Percentiles rank a stretch among this genome's conserved stretches.
Conservation (phyloP, 1,140 invertebrate genomes). For the Aphaenogaster rudis region DNA sequence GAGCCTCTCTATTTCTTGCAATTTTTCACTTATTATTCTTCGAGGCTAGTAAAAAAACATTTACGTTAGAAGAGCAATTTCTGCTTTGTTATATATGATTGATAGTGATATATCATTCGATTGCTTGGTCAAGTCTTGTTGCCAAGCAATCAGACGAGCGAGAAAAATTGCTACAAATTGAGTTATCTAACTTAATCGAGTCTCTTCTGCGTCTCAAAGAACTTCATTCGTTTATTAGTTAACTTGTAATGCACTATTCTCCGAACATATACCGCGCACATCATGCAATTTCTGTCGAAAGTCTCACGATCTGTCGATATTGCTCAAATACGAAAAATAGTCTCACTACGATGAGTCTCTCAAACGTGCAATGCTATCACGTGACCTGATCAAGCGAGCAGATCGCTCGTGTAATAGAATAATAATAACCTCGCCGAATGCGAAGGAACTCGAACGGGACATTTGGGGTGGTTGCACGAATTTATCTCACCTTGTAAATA, state of each 20-base stretch:
- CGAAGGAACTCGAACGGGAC: slow-evolving; percentile 29
- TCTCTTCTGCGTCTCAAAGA: neutral
- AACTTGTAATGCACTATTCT: slow-evolving; percentile 21
- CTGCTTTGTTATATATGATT: neutral
- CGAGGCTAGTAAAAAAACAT: neutral
- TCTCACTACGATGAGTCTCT: slow-evolving; percentile 59
- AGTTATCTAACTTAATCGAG: neutral
- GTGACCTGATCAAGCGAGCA: slow-evolving; percentile 80
- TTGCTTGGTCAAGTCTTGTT: neutral
- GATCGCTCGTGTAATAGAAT: slow-evolving; percentile 66
- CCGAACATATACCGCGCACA: neutral
- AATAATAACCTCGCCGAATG: slow-evolving; percentile 39
- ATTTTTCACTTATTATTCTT: slow-evolving; percentile 5
- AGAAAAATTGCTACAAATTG: neutral
- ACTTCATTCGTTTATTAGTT: neutral
- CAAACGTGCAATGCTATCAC: slow-evolving; percentile 80
- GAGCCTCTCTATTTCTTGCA: neutral
- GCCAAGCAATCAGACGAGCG: neutral
- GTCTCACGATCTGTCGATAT: slow-evolving; percentile 32
- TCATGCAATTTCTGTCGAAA: neutral
- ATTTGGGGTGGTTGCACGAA: slow-evolving; percentile 52
- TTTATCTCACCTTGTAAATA: slow-evolving; percentile 69
- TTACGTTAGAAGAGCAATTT: neutral
- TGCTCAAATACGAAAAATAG: slow-evolving; percentile 30
- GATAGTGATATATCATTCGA: neutral